Evolutionary conservation across 1,140 invertebrate species (phyloP), one percentile per base, ranked within the genome.

Genomic region (Bombyx mandarina): DNA sequence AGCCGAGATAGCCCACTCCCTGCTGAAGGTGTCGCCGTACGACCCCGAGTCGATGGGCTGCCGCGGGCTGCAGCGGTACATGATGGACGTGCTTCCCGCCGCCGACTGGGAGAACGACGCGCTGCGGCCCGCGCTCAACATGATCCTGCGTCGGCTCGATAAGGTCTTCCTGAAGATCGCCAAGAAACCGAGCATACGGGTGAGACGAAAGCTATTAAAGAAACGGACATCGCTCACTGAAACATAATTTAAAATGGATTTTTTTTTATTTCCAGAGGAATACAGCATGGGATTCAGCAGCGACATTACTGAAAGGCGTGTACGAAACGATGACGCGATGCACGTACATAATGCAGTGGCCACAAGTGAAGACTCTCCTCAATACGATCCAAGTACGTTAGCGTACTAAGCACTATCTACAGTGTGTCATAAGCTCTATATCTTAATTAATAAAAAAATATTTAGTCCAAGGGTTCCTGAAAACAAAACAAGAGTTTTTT

Each of bases 141-240:
- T 96, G 62, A 96, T 99, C 61, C 87, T 99, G 3, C 89, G 98
- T 26, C 89, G 98, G 62, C 89, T 99, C 2, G 98, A 99, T 77
- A 98, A 99, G 86, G 97, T 98, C 0, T 99, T 99, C 75, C 92
- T 93, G 43, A 99, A 99, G 88, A 98, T 99, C 62, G 96, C 96
- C 47, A 99, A 99, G 81, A 99, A 98, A 82, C 92, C 95, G 10
- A 95, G 94, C 8, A 96, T 98, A 56, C 85, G 95, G 63, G 93
- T 94, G 85, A 88, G 81, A 48, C 51, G 26, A 35, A 2, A 35
- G 4, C 4, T 5, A 35, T 35, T 35, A 35, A 35, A 18, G 12
- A 18, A 35, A 35, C 26, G 26, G 26, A 35, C 26, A 35, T 35
- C 26, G 26, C 26, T 35, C 26, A 35, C 26, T 35, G 26, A 35